Evolutionary conservation across 2,113 vertebrate genomes (phyloP).

Genomic region (Melospiza melodia): DNA sequence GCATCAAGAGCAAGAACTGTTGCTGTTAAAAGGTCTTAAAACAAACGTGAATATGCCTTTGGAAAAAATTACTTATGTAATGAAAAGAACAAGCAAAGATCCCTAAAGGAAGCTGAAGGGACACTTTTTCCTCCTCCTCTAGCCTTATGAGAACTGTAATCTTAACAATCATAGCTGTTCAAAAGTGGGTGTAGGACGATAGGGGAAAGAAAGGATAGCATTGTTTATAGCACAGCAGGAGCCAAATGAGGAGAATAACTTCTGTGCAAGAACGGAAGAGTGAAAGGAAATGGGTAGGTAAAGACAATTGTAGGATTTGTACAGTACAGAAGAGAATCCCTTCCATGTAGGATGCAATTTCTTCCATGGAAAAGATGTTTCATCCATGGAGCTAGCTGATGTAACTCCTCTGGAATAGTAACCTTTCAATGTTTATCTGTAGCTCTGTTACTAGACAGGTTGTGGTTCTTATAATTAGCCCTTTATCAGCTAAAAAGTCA

Average conservation of each 20-base stretch:
- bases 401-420: background rate
- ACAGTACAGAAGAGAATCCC: background rate
- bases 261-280: background rate
- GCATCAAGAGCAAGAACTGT: background rate
- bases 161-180: background rate
- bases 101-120: background rate
- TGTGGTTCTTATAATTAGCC: background rate
- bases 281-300: slow-evolving; percentile 36
- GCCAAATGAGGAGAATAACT: slow-evolving; percentile 28
- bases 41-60: background rate
- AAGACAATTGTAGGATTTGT: slow-evolving; percentile 29
- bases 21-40: background rate
- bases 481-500: background rate
- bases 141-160: background rate
- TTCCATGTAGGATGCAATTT: background rate
- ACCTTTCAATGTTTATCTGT: background rate
- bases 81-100: background rate
- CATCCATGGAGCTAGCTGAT: background rate
- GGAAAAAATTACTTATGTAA: background rate
- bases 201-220: background rate
- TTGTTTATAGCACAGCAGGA: background rate
- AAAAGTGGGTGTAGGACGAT: background rate
- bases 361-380: slow-evolving; percentile 54
- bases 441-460: background rate
- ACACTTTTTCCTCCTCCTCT: background rate